Base-by-base conservation (phyloP, 2,113 vertebrate genomes). In the Kryptolebias marmoratus region DNA sequence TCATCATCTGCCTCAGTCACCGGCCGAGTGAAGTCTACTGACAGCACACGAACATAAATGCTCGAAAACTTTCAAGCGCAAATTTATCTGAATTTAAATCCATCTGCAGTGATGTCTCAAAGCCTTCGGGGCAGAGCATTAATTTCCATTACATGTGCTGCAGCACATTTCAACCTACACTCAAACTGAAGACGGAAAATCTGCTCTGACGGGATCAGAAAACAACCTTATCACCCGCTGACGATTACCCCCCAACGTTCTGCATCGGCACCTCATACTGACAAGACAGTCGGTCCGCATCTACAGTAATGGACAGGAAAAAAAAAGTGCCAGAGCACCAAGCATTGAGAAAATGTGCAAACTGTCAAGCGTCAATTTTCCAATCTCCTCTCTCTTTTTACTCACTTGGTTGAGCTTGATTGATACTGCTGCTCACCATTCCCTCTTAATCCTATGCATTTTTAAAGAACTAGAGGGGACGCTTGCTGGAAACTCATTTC, bases 371-470 rank as follows among this genome's bases (percentile, higher is more conserved):
- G 68, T 89, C 83, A 87, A 61, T 89, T 91, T 92, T 73, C 73
- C 87, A 57, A 18, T 87, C 66, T 79, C 57, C 48, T 84, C 71
- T 68, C 62, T 88, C 71, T 81, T 66, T 86, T 85, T 84, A 80
- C 79, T 81, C 87, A 80, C 85, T 89, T 57, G 73, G 79, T 71
- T 87, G 88, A 87, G 86, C 88, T 88, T 91, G 88, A 90, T 84
- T 89, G 89, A 93, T 90, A 75, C 83, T 75, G 75, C 84, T 49
- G 81, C 71, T n/a, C 71, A 69, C 84, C 54, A 28, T 88, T 92
- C 88, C 75, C 65, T 79, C 81, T 89, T 93, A 91, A 92, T 92
- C 88, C 90, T 75, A 90, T 94, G 90, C 90, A 93, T 94, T 93
- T 94, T 93, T 93, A 91, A 94, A 92, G 83, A 92, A 89, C 71